Conservation (phyloP, 2,888 invertebrate species). For the Imbricaverruca yamaguchii region DNA sequence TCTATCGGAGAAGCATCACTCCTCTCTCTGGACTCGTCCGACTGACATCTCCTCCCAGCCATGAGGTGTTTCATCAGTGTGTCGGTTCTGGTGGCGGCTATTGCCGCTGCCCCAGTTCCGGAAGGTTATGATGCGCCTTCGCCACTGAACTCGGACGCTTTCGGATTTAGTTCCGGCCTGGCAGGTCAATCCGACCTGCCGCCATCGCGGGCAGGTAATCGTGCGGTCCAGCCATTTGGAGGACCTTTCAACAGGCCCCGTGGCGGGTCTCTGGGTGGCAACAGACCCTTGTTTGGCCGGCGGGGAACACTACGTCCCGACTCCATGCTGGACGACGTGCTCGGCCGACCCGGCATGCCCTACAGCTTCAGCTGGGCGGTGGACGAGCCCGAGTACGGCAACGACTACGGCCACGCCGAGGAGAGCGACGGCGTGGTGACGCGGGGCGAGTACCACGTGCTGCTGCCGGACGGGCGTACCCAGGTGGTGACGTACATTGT, state of each 20-base stretch:
- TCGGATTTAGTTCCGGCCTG: not conserved
- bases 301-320: not conserved
- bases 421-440: not conserved
- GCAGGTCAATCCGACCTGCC: not conserved
- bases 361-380: not conserved
- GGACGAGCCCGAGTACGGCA: constrained; percentile 3
- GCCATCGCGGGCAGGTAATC: not conserved
- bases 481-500: too few species aligned
- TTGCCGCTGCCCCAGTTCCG: not conserved
- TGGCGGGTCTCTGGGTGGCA: not conserved
- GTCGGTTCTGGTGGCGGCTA: not conserved
- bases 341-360: not conserved
- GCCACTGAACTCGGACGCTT: not conserved
- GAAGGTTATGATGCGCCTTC: not conserved
- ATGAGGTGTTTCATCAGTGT: not conserved
- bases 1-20: not conserved
- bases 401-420: not conserved
- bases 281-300: not conserved
- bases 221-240: not conserved
- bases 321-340: not conserved
- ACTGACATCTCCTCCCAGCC: not conserved
- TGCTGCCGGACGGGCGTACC: too few species aligned
- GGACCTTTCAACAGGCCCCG: not conserved
- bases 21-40: not conserved
- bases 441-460: too few species aligned